phyloP scores from a whole-genome alignment of 2,797 vertebrate genomes.

The Mareca penelope region DNA sequence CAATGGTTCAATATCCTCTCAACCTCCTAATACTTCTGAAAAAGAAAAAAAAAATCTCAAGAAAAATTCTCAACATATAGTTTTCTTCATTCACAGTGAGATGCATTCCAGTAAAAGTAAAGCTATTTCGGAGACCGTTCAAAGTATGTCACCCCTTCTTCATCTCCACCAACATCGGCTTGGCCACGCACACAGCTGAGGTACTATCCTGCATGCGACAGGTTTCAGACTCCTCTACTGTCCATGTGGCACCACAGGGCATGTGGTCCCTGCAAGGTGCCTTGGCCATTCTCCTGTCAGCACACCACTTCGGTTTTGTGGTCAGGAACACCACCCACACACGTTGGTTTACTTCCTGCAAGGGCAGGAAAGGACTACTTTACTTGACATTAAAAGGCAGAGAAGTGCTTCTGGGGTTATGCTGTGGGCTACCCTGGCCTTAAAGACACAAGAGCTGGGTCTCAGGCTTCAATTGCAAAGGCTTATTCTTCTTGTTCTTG shows the following conservation, averaged over 20 bases:
- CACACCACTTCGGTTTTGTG: neutral
- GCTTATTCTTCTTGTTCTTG: neutral
- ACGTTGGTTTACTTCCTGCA: accelerated
- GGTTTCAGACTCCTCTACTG: accelerated
- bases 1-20: neutral
- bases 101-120: neutral
- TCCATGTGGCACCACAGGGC: neutral
- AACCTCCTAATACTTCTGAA: neutral
- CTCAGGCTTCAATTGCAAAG: neutral
- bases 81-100: neutral
- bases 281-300: neutral
- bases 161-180: neutral
- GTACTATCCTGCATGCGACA: neutral
- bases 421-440: neutral
- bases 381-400: accelerated
- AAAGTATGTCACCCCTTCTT: neutral
- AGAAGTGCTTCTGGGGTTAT: accelerated
- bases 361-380: neutral
- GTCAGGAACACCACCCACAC: neutral
- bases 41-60: no score
- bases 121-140: no score
- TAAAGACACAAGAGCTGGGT: neutral
- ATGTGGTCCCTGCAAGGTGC: neutral
- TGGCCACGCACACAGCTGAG: neutral
- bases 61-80: neutral